Evolutionary conservation across 2,888 invertebrate species (phyloP).

Genomic region (Oligia latruncula): DNA sequence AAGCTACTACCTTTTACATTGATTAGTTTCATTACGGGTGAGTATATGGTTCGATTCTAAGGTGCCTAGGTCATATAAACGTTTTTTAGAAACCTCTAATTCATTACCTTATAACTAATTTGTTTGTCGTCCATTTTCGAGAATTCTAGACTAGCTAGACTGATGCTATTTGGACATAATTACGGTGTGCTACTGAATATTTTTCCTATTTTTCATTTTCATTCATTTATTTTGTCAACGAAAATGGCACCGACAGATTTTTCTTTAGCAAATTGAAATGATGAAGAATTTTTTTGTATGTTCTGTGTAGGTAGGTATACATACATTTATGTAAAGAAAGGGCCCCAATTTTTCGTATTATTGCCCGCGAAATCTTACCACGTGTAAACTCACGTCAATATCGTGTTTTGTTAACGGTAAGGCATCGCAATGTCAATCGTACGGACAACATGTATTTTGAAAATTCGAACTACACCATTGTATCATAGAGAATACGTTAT

Average conservation of each 20-base stretch:
- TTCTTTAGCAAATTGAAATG: not conserved
- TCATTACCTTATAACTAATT: no score
- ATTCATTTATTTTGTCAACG: no score
- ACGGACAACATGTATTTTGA: no score
- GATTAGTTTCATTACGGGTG: constrained; percentile 16
- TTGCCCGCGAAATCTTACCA: not conserved
- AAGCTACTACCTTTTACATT: constrained; percentile 1
- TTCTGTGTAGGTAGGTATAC: not conserved
- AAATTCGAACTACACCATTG: no score
- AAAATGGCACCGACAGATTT: not conserved
- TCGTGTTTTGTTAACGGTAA: not conserved
- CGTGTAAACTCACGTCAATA: not conserved
- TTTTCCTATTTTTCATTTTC: no score
- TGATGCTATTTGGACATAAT: no score
- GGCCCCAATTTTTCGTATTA: not conserved
- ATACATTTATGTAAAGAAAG: not conserved
- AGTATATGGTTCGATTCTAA: not conserved
- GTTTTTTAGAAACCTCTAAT: constrained; percentile 18
- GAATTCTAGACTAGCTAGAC: no score
- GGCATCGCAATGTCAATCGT: no score
- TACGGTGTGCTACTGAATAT: no score
- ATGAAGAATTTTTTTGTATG: not conserved
- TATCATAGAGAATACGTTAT: no score
- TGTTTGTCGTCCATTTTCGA: no score
- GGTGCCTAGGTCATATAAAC: constrained; percentile 21